These are phyloP conservation scores for Papilio demoleus DNA, from an alignment of 2,888 invertebrate genomes.

Conservation along the genomic window DNA sequence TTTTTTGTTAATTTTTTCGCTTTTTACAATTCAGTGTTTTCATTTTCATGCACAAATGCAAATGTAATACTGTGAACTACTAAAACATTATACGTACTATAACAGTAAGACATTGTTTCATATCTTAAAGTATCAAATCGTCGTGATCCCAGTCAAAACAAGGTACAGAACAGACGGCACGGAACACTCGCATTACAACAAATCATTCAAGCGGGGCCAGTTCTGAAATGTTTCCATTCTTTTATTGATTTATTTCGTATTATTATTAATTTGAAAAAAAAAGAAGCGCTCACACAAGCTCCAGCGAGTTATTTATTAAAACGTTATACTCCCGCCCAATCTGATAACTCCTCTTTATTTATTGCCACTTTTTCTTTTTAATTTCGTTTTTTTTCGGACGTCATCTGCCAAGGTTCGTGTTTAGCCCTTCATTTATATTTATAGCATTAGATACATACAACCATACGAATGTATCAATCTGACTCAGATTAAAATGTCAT, in stretches of 20 bases:
- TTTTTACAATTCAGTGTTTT: no score
- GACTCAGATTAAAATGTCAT: slow-evolving; percentile 31
- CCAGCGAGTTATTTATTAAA: slow-evolving; percentile 73
- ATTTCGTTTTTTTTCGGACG: slow-evolving; percentile 56
- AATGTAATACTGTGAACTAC: neutral
- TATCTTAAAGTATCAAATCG: slow-evolving; percentile 61
- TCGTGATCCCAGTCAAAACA: slow-evolving; percentile 29
- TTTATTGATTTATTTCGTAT: slow-evolving; percentile 81
- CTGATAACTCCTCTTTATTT: slow-evolving; percentile 71
- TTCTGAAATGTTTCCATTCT: slow-evolving; percentile 79
- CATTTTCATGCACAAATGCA: no score
- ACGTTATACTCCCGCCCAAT: slow-evolving; percentile 73
- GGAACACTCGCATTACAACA: slow-evolving; percentile 78
- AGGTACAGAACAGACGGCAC: slow-evolving; percentile 60
- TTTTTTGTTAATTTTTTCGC: no score
- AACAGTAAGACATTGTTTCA: neutral
- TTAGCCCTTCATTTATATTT: slow-evolving; percentile 47
- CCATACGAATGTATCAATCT: slow-evolving; percentile 48
- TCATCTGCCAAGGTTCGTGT: slow-evolving; percentile 52
- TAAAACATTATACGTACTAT: neutral
- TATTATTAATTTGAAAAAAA: slow-evolving; percentile 79
- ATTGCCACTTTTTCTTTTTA: slow-evolving; percentile 61
- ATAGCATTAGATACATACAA: slow-evolving; percentile 45
- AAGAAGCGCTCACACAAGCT: slow-evolving; percentile 55
- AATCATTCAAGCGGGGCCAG: slow-evolving; percentile 78